Conservation (phyloP, 2,888 invertebrate genomes). For the Rhyacophila evoluta region DNA sequence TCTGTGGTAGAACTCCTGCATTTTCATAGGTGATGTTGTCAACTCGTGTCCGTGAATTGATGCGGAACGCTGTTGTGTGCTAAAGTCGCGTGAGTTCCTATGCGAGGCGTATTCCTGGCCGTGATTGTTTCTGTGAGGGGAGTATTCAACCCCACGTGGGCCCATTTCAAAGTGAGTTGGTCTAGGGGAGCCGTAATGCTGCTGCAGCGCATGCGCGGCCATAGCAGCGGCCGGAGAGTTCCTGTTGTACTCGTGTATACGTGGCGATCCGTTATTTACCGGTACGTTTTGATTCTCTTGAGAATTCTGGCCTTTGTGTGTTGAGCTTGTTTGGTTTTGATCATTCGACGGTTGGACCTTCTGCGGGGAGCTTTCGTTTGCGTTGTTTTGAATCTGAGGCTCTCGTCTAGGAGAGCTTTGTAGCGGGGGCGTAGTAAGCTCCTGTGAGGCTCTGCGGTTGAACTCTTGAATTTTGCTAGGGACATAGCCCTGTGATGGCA, state of each 20-base stretch:
- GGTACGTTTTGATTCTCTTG: constrained; percentile 56
- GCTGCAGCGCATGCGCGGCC: constrained; percentile 58
- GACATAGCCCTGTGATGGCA: constrained; percentile 65
- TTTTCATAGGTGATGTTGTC: constrained; percentile 64
- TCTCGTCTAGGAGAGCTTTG: constrained; percentile 52
- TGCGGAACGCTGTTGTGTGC: constrained; percentile 65
- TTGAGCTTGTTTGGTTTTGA: constrained; percentile 56
- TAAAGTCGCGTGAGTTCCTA: constrained; percentile 62
- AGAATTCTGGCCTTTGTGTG: constrained; percentile 38
- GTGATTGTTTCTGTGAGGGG: constrained; percentile 63
- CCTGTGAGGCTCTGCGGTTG: constrained; percentile 65
- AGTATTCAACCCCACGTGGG: constrained; percentile 66
- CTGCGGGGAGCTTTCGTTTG: constrained; percentile 44
- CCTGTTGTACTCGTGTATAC: constrained; percentile 57
- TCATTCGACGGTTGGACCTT: constrained; percentile 27
- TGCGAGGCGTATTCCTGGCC: constrained; percentile 62
- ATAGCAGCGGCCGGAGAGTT: constrained; percentile 57
- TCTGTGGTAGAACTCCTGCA: constrained; percentile 64
- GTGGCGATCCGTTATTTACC: constrained; percentile 56
- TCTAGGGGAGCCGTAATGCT: constrained; percentile 60
- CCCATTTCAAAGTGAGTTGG: constrained; percentile 70
- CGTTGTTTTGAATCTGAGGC: constrained; percentile 46
- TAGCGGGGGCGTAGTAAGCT: constrained; percentile 60
- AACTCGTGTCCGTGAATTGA: constrained; percentile 68
- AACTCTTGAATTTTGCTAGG: constrained; percentile 67